A percentile compares a stretch with the other conserved stretches of the same genome.
phyloP scores from a whole-genome alignment of 2,888 invertebrate species.

The Molorchus minor region DNA sequence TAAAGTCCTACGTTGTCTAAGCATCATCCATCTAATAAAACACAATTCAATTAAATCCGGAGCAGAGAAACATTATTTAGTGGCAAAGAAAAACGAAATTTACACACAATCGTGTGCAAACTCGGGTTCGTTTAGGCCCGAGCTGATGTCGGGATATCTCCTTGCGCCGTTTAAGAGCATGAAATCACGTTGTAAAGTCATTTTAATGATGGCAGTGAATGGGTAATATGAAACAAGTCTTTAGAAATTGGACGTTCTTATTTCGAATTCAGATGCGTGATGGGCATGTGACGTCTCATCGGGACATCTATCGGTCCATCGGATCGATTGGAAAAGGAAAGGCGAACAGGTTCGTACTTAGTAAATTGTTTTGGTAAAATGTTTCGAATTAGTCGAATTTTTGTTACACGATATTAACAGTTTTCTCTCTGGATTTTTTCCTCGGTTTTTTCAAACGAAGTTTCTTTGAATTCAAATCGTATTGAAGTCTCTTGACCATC shows the following conservation, averaged over 20 bases:
- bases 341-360: slow-evolving; percentile 8
- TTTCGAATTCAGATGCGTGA: slow-evolving; percentile 46
- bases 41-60: slow-evolving; percentile 30
- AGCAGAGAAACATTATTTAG: slow-evolving; percentile 22
- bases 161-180: slow-evolving; percentile 33
- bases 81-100: slow-evolving; percentile 40
- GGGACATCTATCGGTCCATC: slow-evolving; percentile 47
- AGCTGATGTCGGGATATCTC: slow-evolving; percentile 30
- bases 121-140: slow-evolving; percentile 34
- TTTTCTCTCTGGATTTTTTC: too few relatives aligned
- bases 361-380: too few relatives aligned
- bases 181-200: slow-evolving; percentile 37
- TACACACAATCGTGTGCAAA: slow-evolving; percentile 45
- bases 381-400: too few relatives aligned
- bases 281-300: slow-evolving; percentile 45
- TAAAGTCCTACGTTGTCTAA: slow-evolving; percentile 7
- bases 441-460: too few relatives aligned
- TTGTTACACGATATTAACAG: too few relatives aligned
- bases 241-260: slow-evolving; percentile 48
- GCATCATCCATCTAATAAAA: slow-evolving; percentile 10
- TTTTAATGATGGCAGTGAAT: slow-evolving; percentile 44
- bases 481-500: too few relatives aligned
- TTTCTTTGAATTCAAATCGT: too few relatives aligned
- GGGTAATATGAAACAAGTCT: slow-evolving; percentile 38
- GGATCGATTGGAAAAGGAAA: slow-evolving; percentile 39